Evolutionary conservation across 2,888 invertebrate genomes (phyloP).

Genomic region (Papilio gigon): DNA sequence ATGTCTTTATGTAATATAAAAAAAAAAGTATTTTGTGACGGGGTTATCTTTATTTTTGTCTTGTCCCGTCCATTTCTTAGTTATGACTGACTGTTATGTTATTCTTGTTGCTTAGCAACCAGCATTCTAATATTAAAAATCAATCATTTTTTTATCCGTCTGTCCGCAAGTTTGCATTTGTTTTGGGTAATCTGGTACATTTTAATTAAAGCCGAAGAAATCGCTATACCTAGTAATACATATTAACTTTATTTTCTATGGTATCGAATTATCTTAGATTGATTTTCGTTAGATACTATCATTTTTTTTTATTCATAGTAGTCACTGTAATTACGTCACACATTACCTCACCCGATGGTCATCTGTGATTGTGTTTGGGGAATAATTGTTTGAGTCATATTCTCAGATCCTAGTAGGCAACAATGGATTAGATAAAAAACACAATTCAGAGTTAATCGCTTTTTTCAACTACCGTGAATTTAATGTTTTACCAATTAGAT

Average conservation of each 20-base stretch:
- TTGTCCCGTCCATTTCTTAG: too few species aligned
- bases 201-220: too few species aligned
- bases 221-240: too few species aligned
- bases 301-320: constrained; percentile 21
- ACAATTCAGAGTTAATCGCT: background rate
- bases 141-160: too few species aligned
- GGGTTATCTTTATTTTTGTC: too few species aligned
- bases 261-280: background rate
- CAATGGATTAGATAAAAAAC: constrained; percentile 2
- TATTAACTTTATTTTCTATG: background rate
- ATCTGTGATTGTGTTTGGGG: constrained; percentile 17
- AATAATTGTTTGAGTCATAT: constrained; percentile 35
- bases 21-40: too few species aligned
- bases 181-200: too few species aligned
- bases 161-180: too few species aligned
- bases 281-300: background rate
- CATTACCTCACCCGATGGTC: constrained; percentile 40
- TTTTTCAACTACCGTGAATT: background rate
- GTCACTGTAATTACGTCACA: constrained; percentile 33
- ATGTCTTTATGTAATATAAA: too few species aligned
- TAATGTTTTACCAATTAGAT: background rate
- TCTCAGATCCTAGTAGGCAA: constrained; percentile 22
- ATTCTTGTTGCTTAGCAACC: too few species aligned
- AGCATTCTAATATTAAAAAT: too few species aligned
- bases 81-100: too few species aligned